Conservation (phyloP, 2,888 invertebrate species). For the Cactoblastis cactorum region DNA sequence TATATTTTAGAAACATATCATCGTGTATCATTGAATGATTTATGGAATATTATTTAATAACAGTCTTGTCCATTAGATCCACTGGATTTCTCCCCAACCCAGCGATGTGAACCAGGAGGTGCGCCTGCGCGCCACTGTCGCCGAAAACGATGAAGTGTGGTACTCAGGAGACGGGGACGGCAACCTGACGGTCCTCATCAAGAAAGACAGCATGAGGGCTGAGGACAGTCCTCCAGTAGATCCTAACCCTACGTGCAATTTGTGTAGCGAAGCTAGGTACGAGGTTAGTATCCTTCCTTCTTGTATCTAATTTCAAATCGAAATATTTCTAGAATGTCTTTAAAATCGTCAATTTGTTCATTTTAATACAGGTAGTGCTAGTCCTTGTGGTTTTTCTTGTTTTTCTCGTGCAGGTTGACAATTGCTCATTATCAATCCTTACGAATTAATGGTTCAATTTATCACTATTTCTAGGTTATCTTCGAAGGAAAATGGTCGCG, state of each 20-base stretch:
- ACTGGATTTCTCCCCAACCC: constrained; percentile 65
- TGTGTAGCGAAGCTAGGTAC: constrained; percentile 68
- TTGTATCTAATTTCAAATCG: no score
- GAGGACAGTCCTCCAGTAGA: constrained; percentile 49
- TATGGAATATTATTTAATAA: no score
- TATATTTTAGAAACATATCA: no score
- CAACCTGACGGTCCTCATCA: constrained; percentile 44
- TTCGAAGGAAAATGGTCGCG: constrained; percentile 67
- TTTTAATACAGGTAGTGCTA: no score
- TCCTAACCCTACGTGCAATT: constrained; percentile 37
- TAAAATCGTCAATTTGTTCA: no score
- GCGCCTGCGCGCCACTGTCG: constrained; percentile 64
- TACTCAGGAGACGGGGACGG: constrained; percentile 38
- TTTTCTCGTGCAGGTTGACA: no score
- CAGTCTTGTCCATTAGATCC: constrained; percentile 43
- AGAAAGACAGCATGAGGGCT: constrained; percentile 45
- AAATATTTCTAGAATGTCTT: no score
- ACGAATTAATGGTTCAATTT: no score
- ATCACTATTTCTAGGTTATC: constrained; percentile 53
- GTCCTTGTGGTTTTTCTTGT: no score
- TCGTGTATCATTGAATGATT: no score
- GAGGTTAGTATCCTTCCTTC: constrained; percentile 57
- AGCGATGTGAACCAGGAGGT: constrained; percentile 39
- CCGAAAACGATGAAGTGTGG: constrained; percentile 64
- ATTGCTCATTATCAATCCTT: no score